phyloP scores from a whole-genome alignment of 2,888 invertebrate genomes.

The Busseola fusca region DNA sequence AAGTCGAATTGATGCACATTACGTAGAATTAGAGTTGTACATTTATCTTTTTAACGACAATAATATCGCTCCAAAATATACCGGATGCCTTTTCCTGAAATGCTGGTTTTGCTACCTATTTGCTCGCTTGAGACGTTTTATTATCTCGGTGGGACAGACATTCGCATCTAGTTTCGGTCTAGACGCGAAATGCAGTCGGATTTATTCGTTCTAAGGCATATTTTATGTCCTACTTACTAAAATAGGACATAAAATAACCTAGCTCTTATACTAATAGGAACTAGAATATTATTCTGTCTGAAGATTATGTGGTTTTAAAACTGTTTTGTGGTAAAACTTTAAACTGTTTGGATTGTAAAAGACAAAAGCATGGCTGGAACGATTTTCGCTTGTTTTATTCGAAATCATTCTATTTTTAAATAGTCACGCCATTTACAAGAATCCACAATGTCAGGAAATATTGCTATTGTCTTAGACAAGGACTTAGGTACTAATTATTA shows the following conservation, averaged over 20 bases:
- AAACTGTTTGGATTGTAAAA: not conserved
- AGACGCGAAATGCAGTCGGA: slow-evolving; percentile 43
- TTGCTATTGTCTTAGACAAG: slow-evolving; percentile 15
- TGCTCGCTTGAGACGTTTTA: slow-evolving; percentile 34
- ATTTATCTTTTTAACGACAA: not conserved
- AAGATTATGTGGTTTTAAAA: slow-evolving; percentile 28
- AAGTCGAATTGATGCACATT: too few species aligned
- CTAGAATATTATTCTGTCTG: slow-evolving; percentile 15
- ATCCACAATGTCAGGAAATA: slow-evolving; percentile 10
- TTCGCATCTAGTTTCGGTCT: slow-evolving; percentile 36
- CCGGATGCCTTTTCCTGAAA: not conserved
- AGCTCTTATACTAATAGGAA: not conserved
- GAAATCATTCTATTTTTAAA: not conserved
- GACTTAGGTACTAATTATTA: slow-evolving; percentile 12
- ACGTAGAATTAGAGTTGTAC: not conserved
- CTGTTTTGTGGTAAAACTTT: slow-evolving; percentile 7
- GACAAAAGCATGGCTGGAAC: not conserved
- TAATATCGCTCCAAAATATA: not conserved
- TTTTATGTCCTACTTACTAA: slow-evolving; percentile 23
- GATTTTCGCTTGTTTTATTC: slow-evolving; percentile 13
- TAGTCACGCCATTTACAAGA: slow-evolving; percentile 12
- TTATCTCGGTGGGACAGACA: slow-evolving; percentile 28
- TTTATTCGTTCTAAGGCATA: slow-evolving; percentile 36
- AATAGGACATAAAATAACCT: too few species aligned
- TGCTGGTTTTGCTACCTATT: slow-evolving; percentile 10